Conservation (phyloP, 2,888 invertebrate species). For the Eilema caniola region DNA sequence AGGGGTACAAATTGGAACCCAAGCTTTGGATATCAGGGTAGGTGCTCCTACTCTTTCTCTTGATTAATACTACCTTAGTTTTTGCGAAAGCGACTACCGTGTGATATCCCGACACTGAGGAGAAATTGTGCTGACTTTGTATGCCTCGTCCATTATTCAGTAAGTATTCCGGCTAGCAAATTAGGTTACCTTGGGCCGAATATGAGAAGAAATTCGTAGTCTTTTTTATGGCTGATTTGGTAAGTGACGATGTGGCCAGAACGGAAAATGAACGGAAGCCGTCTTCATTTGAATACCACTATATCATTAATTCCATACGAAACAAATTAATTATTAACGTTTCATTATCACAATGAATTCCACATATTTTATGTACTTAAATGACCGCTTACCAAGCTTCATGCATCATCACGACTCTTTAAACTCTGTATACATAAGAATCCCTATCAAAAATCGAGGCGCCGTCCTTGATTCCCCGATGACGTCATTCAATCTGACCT, state of each 20-base stretch:
- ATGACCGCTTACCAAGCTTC: background rate
- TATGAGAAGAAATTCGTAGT: too few relatives aligned
- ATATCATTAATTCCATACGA: background rate
- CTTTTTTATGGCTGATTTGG: too few relatives aligned
- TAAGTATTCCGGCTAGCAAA: too few relatives aligned
- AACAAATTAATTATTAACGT: background rate
- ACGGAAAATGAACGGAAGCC: too few relatives aligned
- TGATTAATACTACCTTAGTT: background rate
- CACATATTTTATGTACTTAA: background rate
- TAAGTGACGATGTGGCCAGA: too few relatives aligned
- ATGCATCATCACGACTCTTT: background rate
- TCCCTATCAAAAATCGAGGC: conserved; percentile 15
- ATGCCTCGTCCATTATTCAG: too few relatives aligned
- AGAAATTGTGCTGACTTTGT: too few relatives aligned
- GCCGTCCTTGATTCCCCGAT: conserved; percentile 21
- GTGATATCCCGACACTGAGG: too few relatives aligned
- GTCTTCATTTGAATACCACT: background rate
- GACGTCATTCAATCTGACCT: conserved; percentile 42
- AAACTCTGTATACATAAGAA: background rate
- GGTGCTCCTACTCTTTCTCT: background rate
- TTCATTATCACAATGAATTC: too few relatives aligned
- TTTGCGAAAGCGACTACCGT: background rate
- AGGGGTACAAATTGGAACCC: background rate
- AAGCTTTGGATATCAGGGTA: background rate
- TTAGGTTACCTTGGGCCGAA: background rate